Evolutionary conservation across 1,140 invertebrate species (phyloP).

Genomic region (Euura saliciscinereae): DNA sequence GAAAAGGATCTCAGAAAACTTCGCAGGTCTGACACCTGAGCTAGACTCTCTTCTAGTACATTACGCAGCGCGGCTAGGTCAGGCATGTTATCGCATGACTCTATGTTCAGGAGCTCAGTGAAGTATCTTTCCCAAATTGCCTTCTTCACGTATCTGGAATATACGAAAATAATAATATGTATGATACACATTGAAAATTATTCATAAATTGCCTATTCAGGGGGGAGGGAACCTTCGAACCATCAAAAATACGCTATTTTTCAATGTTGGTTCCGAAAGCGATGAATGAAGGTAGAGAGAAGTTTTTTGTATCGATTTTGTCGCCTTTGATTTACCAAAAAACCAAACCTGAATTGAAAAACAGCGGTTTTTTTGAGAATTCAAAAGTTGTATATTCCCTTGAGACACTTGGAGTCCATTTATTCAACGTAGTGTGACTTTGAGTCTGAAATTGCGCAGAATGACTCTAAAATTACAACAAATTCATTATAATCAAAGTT

Average conservation of each 20-base stretch:
- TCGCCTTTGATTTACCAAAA: no score
- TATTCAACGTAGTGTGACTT: no score
- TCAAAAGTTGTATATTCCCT: no score
- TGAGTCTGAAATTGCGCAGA: slow-evolving; percentile 33
- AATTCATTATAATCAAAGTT: no score
- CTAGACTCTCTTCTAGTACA: slow-evolving; percentile 65
- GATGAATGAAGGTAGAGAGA: no score
- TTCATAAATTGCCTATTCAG: background rate
- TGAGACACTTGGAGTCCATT: no score
- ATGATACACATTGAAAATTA: slow-evolving; percentile 11
- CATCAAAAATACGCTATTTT: slow-evolving; percentile 27
- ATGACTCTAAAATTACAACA: background rate
- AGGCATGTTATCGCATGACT: slow-evolving; percentile 70
- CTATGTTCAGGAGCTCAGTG: slow-evolving; percentile 70
- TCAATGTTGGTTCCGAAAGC: slow-evolving; percentile 16
- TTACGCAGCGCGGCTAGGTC: slow-evolving; percentile 68
- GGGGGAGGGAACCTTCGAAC: background rate
- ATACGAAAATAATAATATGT: slow-evolving; percentile 31
- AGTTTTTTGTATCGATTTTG: no score
- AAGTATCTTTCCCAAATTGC: slow-evolving; percentile 71
- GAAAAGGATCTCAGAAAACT: slow-evolving; percentile 47
- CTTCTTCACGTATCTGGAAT: slow-evolving; percentile 67
- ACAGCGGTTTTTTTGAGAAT: no score
- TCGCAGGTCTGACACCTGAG: slow-evolving; percentile 42
- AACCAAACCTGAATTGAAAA: no score